Percentiles rank a stretch among this genome's conserved stretches.
These are phyloP conservation scores for Hydrotaea diabolus DNA, from an alignment of 2,888 invertebrate species.

Conservation along the genomic window DNA sequence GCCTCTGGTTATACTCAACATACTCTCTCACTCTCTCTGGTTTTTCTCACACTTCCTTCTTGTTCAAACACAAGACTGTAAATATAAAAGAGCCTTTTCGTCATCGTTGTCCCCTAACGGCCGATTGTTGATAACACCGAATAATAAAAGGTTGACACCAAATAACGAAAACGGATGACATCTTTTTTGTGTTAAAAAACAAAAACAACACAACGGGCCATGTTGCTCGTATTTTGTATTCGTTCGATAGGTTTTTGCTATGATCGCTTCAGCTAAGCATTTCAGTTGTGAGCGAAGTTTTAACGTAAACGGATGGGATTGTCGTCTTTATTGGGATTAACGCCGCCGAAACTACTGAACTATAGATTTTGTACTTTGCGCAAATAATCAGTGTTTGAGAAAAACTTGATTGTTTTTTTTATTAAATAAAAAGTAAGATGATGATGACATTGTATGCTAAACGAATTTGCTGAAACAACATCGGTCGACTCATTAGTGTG, in stretches of 20 bases:
- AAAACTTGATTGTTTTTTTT: not conserved
- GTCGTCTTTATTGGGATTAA: constrained; percentile 36
- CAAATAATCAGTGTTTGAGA: not conserved
- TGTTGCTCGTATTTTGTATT: constrained; percentile 15
- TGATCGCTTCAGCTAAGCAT: constrained; percentile 49
- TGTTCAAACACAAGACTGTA: no score
- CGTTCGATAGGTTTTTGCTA: constrained; percentile 42
- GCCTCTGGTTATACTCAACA: no score
- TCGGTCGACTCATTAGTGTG: not conserved
- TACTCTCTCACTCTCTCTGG: no score
- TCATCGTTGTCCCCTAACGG: no score
- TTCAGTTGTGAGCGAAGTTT: constrained; percentile 60
- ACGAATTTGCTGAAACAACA: not conserved
- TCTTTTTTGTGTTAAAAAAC: no score
- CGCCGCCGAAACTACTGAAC: not conserved
- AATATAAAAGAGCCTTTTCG: no score
- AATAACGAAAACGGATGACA: no score
- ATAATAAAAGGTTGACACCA: no score
- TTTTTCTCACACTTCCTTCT: no score
- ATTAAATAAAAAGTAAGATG: not conserved
- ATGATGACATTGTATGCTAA: not conserved
- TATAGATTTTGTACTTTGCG: not conserved
- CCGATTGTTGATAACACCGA: no score
- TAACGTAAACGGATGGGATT: constrained; percentile 51
- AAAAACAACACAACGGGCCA: not conserved